Evolutionary conservation across 2,113 vertebrate genomes (phyloP).

Genomic region (Nematolebias whitei): DNA sequence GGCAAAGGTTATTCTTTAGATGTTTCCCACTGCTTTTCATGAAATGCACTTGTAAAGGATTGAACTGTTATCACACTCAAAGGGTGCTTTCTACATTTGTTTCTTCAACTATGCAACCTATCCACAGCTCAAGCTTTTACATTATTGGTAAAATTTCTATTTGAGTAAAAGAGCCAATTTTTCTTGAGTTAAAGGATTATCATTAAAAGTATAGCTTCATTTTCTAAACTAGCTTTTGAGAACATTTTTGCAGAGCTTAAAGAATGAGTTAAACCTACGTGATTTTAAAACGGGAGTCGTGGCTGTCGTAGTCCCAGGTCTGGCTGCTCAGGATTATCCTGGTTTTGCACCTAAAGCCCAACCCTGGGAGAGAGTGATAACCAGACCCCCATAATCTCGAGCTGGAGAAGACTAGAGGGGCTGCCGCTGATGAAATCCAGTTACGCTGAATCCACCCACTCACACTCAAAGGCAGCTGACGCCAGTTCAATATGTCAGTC

Average conservation of each 20-base stretch:
- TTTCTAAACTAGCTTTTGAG: slow-evolving; percentile 14
- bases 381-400: slow-evolving; percentile 68
- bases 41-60: slow-evolving; percentile 37
- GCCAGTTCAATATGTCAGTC: slow-evolving; percentile 18
- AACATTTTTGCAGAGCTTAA: slow-evolving; percentile 28
- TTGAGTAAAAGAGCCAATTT: slow-evolving; percentile 23
- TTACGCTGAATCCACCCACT: slow-evolving; percentile 18
- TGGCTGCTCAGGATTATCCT: slow-evolving; percentile 69
- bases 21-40: slow-evolving; percentile 29
- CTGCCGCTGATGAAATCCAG: slow-evolving; percentile 41
- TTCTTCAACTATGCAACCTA: slow-evolving; percentile 2
- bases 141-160: slow-evolving; percentile 1
- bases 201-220: slow-evolving; percentile 39
- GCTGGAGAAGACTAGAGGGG: slow-evolving; percentile 6
- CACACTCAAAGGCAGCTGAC: slow-evolving; percentile 14
- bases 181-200: slow-evolving; percentile 25
- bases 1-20: slow-evolving; percentile 46
- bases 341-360: slow-evolving; percentile 55
- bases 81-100: slow-evolving; percentile 9
- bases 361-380: slow-evolving; percentile 77
- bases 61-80: slow-evolving; percentile 19
- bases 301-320: slow-evolving; percentile 55
- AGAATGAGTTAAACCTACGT: slow-evolving; percentile 61
- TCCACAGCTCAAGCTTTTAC: slow-evolving; percentile 23
- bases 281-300: slow-evolving; percentile 66